Conservation (phyloP, 2,113 vertebrate genomes). For the Eublepharis macularius region DNA sequence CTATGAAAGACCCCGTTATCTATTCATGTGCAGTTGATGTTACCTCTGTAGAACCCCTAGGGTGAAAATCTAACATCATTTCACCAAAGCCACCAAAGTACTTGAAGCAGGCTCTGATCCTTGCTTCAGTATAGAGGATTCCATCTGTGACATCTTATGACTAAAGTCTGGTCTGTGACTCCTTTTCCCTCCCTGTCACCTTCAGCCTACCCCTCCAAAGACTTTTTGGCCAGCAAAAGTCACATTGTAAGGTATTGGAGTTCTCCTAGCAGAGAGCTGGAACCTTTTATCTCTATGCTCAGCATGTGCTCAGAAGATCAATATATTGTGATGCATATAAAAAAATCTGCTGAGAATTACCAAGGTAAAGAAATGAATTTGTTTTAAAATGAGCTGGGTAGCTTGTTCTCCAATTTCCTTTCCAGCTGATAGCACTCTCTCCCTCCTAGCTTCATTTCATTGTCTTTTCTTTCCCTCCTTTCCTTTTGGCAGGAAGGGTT, state of each 20-base stretch:
- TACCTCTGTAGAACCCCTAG: too few species aligned
- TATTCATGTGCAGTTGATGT: background rate
- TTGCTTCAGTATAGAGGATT: background rate
- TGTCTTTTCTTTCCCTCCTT: background rate
- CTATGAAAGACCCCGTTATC: too few species aligned
- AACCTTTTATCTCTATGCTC: background rate
- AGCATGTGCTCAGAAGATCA: background rate
- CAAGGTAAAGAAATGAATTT: background rate
- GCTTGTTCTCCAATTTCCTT: background rate
- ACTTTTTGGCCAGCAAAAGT: background rate
- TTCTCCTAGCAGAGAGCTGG: background rate
- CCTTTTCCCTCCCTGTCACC: background rate
- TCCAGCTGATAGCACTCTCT: background rate
- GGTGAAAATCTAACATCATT: background rate
- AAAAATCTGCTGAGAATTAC: background rate
- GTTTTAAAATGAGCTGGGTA: background rate
- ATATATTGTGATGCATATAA: background rate
- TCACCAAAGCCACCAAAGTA: background rate
- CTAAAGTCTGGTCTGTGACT: background rate
- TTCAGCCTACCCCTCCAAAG: background rate
- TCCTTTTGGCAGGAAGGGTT: constrained; percentile 16
- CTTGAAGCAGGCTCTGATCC: background rate
- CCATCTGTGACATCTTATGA: background rate
- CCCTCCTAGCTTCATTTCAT: background rate
- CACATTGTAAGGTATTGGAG: background rate